Evolutionary conservation across 1,140 invertebrate species (phyloP), one percentile per base, ranked within the genome.

Genomic region (Nasonia giraulti): DNA sequence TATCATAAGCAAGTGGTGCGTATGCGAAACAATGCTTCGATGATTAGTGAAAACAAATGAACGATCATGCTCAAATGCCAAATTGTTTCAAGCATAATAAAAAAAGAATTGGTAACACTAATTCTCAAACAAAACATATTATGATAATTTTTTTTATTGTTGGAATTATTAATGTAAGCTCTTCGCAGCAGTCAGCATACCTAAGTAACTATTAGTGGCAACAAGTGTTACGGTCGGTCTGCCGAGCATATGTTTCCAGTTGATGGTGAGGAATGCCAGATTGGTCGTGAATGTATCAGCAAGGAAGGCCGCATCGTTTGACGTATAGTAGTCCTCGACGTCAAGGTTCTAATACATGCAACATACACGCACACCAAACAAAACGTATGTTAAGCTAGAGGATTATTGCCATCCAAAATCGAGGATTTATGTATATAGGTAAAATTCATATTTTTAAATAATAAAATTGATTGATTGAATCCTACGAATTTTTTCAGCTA

Each of bases 261-360:
- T 97, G 95, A 97, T 98, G 92, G 97, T 97, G 91, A 99, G 95
- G 94, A 98, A 98, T 89, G 97, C 96, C 92, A 99, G 94, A 93
- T 97, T 97, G 88, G 96, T 96, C 89, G 95, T 96, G 91, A 98
- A 97, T 93, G 96, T 98, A 93, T 97, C 97, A 89, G 96, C 96
- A 89, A 98, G 95, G 90, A 98, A 95, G 89, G 96, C 96, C 90
- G 96, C 95, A 94, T 99, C 97, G 91, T 97, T 97, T 90, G 97
- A 97, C 91, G 96, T 96, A 95, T 98, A 98, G 95, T 97, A 97
- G 92, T 98, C 96, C 92, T 97, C 97, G 93, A 96, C 96, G 94
- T 98, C 97, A 95, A 98, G 96, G 93, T 97, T 98, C 97, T 98
- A 95, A 89, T 86, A 92, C 91, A 93, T 91, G 91, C 91, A 92